These are phyloP conservation scores for Exephanes ischioxanthus DNA, from an alignment of 2,888 invertebrate genomes.

Conservation along the genomic window DNA sequence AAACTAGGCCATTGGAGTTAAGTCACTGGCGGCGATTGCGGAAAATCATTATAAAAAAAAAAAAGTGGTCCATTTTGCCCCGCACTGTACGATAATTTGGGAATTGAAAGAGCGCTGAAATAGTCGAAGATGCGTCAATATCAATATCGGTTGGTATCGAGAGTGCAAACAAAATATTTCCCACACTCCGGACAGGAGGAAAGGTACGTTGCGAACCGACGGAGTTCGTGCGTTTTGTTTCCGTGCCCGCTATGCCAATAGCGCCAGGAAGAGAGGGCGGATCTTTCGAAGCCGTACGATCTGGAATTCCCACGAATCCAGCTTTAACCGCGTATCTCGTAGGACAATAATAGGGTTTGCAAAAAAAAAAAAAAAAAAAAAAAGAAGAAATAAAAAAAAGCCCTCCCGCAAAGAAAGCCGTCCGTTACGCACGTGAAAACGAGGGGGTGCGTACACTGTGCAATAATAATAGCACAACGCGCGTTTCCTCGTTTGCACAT, in stretches of 20 bases:
- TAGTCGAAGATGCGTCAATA: background rate
- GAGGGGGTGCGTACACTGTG: slow-evolving; percentile 5
- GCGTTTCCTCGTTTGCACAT: slow-evolving; percentile 19
- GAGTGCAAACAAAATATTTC: slow-evolving; percentile 17
- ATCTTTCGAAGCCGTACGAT: slow-evolving; percentile 46
- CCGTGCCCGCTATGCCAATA: slow-evolving; percentile 20
- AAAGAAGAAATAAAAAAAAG: slow-evolving; percentile 71
- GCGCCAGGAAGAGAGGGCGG: slow-evolving; percentile 34
- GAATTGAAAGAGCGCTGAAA: background rate
- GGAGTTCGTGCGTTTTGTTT: slow-evolving; percentile 42
- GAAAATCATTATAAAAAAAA: background rate
- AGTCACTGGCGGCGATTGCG: background rate
- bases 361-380: background rate
- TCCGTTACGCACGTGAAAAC: slow-evolving; percentile 57
- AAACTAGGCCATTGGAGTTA: slow-evolving; percentile 23
- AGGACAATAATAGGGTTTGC: slow-evolving; percentile 40
- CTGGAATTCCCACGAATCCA: slow-evolving; percentile 59
- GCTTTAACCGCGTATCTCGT: slow-evolving; percentile 51
- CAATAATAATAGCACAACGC: background rate
- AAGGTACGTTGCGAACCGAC: slow-evolving; percentile 27
- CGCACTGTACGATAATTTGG: background rate
- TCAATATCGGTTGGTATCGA: background rate
- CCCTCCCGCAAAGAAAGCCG: slow-evolving; percentile 73
- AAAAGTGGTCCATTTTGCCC: background rate
- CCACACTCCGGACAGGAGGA: background rate